Conservation (phyloP, 2,113 vertebrate species). For the Zosterops borbonicus region DNA sequence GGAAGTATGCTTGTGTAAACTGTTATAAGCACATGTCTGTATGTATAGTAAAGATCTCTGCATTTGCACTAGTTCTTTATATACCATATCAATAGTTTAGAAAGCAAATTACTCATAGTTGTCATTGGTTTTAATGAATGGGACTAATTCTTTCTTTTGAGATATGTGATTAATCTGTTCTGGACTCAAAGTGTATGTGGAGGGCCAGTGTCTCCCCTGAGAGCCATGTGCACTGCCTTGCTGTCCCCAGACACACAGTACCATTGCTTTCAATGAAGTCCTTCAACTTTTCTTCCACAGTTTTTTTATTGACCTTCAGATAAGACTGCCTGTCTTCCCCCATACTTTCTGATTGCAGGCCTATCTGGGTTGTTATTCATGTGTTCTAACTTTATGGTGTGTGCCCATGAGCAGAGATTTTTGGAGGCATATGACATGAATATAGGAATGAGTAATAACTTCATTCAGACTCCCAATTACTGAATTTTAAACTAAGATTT, state of each 20-base stretch:
- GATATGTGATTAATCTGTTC: background rate
- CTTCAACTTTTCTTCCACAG: background rate
- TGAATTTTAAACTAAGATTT: conserved; percentile 14
- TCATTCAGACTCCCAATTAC: background rate
- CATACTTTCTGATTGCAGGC: background rate
- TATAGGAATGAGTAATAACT: background rate
- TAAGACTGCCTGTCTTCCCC: background rate
- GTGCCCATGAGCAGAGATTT: background rate
- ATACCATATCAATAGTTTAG: background rate
- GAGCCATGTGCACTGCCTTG: background rate
- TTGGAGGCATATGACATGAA: background rate
- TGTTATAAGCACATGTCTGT: background rate
- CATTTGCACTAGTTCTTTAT: background rate
- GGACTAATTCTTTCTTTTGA: background rate
- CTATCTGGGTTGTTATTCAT: background rate
- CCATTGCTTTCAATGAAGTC: background rate
- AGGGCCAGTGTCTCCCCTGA: background rate
- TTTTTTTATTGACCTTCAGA: background rate
- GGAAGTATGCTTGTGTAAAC: background rate
- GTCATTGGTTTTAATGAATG: background rate
- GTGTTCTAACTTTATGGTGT: background rate
- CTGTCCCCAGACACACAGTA: background rate
- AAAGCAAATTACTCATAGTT: background rate
- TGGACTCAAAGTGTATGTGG: background rate
- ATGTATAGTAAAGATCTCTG: background rate